Evolutionary conservation across 2,797 vertebrate genomes (phyloP).

Genomic region (Acanthopagrus latus): DNA sequence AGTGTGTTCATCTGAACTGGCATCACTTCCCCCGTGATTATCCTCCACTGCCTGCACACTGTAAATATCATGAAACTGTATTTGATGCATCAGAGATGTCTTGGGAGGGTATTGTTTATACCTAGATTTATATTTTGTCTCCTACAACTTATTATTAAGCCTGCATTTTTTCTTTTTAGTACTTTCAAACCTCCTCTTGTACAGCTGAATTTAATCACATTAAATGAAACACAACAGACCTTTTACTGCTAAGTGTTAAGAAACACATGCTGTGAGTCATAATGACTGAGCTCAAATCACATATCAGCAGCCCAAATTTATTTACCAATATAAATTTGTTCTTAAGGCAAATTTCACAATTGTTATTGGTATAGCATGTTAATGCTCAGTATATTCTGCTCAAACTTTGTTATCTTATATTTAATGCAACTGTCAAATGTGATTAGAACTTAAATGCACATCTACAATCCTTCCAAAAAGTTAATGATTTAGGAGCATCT

Average conservation of each 20-base stretch:
- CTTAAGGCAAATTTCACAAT: neutral
- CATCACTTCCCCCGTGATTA: constrained; percentile 54
- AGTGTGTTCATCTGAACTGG: neutral
- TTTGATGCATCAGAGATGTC: neutral
- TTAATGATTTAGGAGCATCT: neutral
- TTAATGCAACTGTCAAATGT: neutral
- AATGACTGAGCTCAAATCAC: neutral
- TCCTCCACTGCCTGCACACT: neutral
- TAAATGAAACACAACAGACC: neutral
- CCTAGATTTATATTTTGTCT: neutral
- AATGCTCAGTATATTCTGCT: neutral
- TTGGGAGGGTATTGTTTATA: neutral
- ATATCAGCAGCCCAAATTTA: neutral
- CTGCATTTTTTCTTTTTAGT: neutral
- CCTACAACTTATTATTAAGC: neutral
- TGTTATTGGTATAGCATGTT: neutral
- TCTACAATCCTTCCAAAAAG: neutral
- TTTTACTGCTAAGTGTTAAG: neutral
- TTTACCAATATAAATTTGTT: neutral
- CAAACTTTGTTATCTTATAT: too few relatives aligned
- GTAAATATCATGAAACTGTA: neutral
- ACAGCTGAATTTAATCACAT: neutral
- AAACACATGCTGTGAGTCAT: neutral
- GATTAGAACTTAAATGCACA: neutral
- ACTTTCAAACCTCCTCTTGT: neutral